phyloP scores from a whole-genome alignment of 1,140 invertebrate species.

The Euura saliciscinereae region DNA sequence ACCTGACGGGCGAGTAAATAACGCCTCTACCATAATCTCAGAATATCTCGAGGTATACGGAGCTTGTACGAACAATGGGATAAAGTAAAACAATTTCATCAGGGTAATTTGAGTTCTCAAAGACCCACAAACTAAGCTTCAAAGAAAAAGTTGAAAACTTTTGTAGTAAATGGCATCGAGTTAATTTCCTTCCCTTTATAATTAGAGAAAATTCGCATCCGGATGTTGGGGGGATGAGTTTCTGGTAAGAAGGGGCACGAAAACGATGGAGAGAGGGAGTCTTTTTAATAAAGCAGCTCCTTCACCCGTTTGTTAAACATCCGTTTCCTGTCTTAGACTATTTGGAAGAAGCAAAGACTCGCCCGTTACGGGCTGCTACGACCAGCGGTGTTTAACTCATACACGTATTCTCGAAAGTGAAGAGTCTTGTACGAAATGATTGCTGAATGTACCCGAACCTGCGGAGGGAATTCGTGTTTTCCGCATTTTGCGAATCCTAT shows the following conservation, averaged over 20 bases:
- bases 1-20: no score
- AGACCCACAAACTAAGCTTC: neutral
- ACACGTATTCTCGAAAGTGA: neutral
- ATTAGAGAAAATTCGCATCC: constrained; percentile 10
- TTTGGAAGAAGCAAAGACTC: neutral
- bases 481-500: no score
- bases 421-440: no score
- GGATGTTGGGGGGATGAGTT: neutral
- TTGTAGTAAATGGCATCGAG: constrained; percentile 11
- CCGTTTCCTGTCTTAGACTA: neutral
- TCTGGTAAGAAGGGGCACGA: neutral
- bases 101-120: neutral
- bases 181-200: constrained; percentile 12
- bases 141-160: constrained; percentile 5
- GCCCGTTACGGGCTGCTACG: neutral
- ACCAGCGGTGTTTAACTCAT: neutral
- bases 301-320: constrained; percentile 4
- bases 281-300: constrained; percentile 12
- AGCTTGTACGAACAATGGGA: neutral
- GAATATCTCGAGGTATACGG: neutral
- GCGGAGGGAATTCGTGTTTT: no score
- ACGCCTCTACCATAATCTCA: neutral
- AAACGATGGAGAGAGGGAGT: neutral
- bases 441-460: no score
- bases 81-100: constrained; percentile 1